These are phyloP conservation scores for Polyommatus iphigenia DNA, from an alignment of 2,888 invertebrate genomes.

Conservation along the genomic window DNA sequence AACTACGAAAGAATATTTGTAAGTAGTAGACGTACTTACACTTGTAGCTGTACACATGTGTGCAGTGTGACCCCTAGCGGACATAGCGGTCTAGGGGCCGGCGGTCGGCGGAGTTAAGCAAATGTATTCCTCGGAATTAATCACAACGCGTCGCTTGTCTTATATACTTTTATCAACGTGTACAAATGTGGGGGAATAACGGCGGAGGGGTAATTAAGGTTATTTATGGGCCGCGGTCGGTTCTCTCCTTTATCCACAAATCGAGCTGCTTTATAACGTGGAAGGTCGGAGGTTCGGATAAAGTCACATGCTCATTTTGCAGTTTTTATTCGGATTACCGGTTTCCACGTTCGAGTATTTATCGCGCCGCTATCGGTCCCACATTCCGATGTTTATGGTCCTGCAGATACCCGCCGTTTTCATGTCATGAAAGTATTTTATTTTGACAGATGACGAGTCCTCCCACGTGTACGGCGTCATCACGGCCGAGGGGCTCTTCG, in stretches of 20 bases:
- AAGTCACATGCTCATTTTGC: conserved; percentile 1
- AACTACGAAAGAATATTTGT: too few species aligned
- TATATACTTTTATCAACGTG: conserved; percentile 29
- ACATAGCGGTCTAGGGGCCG: neutral
- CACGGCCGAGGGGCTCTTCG: conserved; percentile 92
- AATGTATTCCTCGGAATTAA: conserved; percentile 28
- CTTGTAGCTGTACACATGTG: neutral
- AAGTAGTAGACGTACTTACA: neutral
- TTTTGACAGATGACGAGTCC: conserved; percentile 87
- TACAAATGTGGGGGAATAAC: conserved; percentile 30
- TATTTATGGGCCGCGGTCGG: conserved; percentile 75
- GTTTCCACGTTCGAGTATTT: neutral
- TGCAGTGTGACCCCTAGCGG: neutral
- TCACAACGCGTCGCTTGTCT: conserved; percentile 25
- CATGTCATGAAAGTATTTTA: neutral
- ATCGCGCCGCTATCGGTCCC: neutral
- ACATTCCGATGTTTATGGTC: neutral
- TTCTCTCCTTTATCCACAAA: conserved; percentile 65
- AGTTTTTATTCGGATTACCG: neutral
- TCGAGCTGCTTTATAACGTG: conserved; percentile 64
- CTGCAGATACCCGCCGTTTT: neutral
- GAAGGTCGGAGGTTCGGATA: conserved; percentile 54
- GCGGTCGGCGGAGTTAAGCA: neutral
- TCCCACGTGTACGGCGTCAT: conserved; percentile 92
- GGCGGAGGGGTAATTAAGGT: conserved; percentile 62